These are phyloP conservation scores for Pterophyllum scalare DNA, from an alignment of 2,113 vertebrate species.

Conservation along the genomic window DNA sequence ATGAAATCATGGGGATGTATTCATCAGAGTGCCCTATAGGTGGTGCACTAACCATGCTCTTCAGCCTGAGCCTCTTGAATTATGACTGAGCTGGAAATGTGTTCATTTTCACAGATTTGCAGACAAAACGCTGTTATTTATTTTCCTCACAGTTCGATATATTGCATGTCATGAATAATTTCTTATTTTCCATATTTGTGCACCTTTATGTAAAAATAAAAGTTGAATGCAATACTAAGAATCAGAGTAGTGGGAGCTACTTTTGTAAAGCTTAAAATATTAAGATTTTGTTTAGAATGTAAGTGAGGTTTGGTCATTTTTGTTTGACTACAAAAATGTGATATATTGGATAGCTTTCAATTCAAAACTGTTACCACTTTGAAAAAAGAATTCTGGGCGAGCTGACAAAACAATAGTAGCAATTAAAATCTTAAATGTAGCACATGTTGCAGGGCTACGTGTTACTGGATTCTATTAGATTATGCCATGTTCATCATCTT, in stretches of 20 bases:
- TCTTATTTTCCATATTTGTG: background rate
- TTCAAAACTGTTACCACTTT: background rate
- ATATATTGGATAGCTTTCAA: background rate
- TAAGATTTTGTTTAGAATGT: background rate
- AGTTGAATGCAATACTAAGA: background rate
- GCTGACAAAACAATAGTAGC: background rate
- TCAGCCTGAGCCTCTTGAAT: background rate
- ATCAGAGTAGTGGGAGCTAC: background rate
- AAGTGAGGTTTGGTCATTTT: background rate
- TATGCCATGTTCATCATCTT: background rate
- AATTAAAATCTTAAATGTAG: background rate
- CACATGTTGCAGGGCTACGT: background rate
- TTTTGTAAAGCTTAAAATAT: constrained; percentile 1
- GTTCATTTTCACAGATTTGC: constrained; percentile 30
- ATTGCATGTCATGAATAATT: background rate
- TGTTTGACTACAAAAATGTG: background rate
- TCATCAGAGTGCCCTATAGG: constrained; percentile 69
- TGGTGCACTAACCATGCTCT: constrained; percentile 76
- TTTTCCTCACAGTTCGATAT: background rate
- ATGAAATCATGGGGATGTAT: constrained; percentile 12
- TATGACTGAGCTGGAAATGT: constrained; percentile 10
- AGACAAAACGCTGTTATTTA: background rate
- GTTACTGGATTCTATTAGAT: background rate
- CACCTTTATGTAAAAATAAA: background rate
- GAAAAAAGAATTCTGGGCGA: background rate